Base-by-base conservation (phyloP, 2,797 vertebrate species). In the Propithecus deckenii region DNA sequence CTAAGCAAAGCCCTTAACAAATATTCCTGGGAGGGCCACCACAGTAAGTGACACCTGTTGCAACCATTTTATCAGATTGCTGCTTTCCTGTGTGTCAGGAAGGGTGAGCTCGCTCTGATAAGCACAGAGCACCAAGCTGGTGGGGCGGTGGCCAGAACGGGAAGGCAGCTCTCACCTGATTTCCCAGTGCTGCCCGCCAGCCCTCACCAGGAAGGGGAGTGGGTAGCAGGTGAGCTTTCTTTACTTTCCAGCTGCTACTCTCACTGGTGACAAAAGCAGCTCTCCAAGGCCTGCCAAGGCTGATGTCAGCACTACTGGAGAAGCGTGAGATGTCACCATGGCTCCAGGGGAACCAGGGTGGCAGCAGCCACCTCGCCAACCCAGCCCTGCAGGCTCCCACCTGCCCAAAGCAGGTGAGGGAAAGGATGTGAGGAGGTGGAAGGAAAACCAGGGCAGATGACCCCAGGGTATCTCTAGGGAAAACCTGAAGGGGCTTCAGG, bases 51-150 rank as follows among this genome's bases (percentile, higher is more conserved):
- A 78, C 35, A 78, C 18, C 83, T 4, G 38, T 14, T 18, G 11
- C 43, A 67, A 71, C 71, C 38, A 4, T 67, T 57, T 89, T 81
- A 97, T 97, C 96, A 95, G 96, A 97, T 95, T 0, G 0, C 79
- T n/a, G 32, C 30, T 75, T 97, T 97, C 97, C 95, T 79, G 89
- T 86, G 50, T 69, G 89, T 78, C 94, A 76, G 95, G 93, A 95
- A 94, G 95, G 76, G 80, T 30, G 90, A 96, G 88, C 61, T 59
- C 32, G 59, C 83, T 28, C 57, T 9, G 72, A 86, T 78, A 55
- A 91, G 59, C 43, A 5, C 7, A 0, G 46, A n/a, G 48, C 25
- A 2, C 32, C 23, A n/a, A n/a, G 79, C 67, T 67, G 75, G 48
- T 14, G 38, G 69, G 76, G 55, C 20, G 7, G 48, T 14, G 52